phyloP scores from a whole-genome alignment of 1,140 invertebrate genomes.

The Trissolcus basalis region DNA sequence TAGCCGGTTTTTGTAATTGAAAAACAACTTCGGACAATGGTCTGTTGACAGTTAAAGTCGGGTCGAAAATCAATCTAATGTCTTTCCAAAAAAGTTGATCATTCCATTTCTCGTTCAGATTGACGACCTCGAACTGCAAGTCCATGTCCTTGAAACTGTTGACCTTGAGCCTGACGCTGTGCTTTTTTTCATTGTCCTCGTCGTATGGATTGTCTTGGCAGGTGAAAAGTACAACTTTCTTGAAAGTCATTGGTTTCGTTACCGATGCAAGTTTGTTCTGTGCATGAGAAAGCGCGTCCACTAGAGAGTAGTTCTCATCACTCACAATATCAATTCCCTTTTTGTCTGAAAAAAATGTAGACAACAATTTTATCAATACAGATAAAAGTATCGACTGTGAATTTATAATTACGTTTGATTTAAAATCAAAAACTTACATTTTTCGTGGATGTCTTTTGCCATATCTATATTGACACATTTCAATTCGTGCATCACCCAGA shows the following conservation, averaged over 20 bases:
- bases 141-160: conserved; percentile 32
- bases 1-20: conserved; percentile 35
- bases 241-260: conserved; percentile 31
- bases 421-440: conserved; percentile 5
- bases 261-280: conserved; percentile 26
- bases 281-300: conserved; percentile 27
- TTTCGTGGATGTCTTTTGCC: conserved; percentile 23
- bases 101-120: conserved; percentile 24
- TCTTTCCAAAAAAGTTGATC: conserved; percentile 47
- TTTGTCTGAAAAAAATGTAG: conserved; percentile 39
- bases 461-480: conserved; percentile 19
- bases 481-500: conserved; percentile 27
- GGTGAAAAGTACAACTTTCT: conserved; percentile 36
- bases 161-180: conserved; percentile 32
- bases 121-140: conserved; percentile 35
- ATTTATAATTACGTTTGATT: too few species aligned
- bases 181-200: conserved; percentile 11
- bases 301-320: conserved; percentile 25
- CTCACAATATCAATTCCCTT: conserved; percentile 7
- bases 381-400: too few species aligned
- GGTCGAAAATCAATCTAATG: conserved; percentile 28
- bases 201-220: conserved; percentile 40
- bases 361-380: too few species aligned
- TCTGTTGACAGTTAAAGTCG: neutral
- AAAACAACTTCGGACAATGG: conserved; percentile 25